These are phyloP conservation scores for Drymodes brunneopygia DNA, from an alignment of 2,113 vertebrate genomes.

Conservation along the genomic window DNA sequence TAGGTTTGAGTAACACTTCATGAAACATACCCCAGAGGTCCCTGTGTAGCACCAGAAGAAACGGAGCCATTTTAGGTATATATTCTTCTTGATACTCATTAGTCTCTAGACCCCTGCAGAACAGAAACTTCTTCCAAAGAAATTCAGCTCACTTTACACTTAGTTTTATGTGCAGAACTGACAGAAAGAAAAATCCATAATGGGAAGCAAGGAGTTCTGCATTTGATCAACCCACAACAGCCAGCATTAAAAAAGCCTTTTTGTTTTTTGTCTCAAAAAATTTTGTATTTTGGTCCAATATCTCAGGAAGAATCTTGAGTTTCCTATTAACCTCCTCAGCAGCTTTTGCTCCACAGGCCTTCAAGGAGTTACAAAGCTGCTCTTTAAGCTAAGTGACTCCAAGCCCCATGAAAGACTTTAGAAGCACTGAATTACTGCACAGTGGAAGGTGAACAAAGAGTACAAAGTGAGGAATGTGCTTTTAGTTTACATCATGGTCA, in stretches of 20 bases:
- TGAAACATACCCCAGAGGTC: background rate
- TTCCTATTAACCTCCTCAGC: background rate
- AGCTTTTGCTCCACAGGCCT: background rate
- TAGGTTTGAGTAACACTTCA: background rate
- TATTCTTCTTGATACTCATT: background rate
- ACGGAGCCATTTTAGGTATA: background rate
- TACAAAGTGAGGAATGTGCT: background rate
- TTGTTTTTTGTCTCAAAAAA: background rate
- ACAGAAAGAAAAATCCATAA: background rate
- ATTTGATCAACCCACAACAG: background rate
- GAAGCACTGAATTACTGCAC: background rate
- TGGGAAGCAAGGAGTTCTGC: background rate
- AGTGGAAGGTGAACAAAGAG: background rate
- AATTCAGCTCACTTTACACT: background rate
- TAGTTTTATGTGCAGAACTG: background rate
- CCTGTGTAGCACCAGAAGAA: background rate
- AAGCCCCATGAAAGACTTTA: background rate
- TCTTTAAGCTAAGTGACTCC: background rate
- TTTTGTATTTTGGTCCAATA: background rate
- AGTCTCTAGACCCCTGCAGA: background rate
- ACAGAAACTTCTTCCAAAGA: background rate
- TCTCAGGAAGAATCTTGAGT: background rate
- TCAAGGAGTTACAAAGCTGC: background rate
- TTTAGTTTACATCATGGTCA: accelerated
- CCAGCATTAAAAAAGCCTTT: background rate